These are phyloP conservation scores for Pachyseris speciosa DNA, from an alignment of 64 coral and sea anemone genomes.

Conservation along the genomic window DNA sequence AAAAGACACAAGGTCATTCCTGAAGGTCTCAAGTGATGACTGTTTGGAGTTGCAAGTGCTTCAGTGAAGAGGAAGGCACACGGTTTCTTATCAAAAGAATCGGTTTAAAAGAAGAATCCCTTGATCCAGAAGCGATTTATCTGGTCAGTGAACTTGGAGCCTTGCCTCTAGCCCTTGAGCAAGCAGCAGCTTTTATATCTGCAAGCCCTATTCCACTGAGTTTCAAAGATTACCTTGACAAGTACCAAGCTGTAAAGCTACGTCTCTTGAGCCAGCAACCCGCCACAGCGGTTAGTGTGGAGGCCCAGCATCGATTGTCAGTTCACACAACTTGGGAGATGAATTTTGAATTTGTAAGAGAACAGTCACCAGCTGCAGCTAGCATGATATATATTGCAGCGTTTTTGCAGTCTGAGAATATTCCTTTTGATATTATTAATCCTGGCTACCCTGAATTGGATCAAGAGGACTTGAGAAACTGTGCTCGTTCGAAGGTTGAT, in stretches of 20 bases:
- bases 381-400: slow-evolving; percentile 61
- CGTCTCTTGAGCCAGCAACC: slow-evolving; percentile 10
- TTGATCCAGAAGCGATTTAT: background rate
- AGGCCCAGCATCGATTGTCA: slow-evolving; percentile 36
- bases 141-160: slow-evolving; percentile 35
- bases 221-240: slow-evolving; percentile 10
- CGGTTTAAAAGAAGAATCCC: background rate
- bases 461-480: slow-evolving; percentile 18
- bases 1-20: background rate
- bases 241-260: background rate
- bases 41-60: background rate
- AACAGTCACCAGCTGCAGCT: slow-evolving; percentile 41
- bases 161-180: slow-evolving; percentile 43
- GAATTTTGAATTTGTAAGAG: slow-evolving; percentile 44
- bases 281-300: slow-evolving; percentile 10
- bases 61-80: slow-evolving; percentile 37
- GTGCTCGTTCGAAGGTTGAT: background rate
- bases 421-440: slow-evolving; percentile 57
- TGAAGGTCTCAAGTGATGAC: background rate
- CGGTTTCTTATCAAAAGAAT: slow-evolving; percentile 20
- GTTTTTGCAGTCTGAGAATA: slow-evolving; percentile 35
- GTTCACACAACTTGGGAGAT: slow-evolving; percentile 66
- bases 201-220: slow-evolving; percentile 20
- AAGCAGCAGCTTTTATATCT: slow-evolving; percentile 62
- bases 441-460: slow-evolving; percentile 41